Conservation (phyloP, 2,888 invertebrate genomes). For the Notocelia uddmanniana region DNA sequence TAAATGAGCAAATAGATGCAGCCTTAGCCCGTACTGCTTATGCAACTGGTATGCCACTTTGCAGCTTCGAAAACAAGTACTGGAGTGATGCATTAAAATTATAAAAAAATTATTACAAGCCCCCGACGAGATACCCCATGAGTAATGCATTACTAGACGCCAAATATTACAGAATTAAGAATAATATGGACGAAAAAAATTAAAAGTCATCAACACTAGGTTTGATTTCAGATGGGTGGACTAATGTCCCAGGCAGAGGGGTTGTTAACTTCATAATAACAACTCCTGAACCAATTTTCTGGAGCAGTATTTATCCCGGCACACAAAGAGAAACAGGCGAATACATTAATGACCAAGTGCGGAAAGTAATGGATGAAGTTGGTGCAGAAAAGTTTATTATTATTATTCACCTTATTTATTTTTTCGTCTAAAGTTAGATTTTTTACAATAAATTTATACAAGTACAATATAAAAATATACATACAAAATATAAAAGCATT, state of each 20-base stretch:
- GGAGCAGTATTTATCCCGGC: conserved; percentile 39
- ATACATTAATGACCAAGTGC: conserved; percentile 31
- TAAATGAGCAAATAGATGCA: conserved; percentile 37
- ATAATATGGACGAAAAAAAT: neutral
- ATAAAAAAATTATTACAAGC: conserved; percentile 15
- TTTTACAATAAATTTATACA: too few species aligned
- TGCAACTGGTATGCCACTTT: conserved; percentile 33
- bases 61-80: conserved; percentile 23
- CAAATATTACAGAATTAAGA: too few species aligned
- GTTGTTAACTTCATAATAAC: conserved; percentile 46
- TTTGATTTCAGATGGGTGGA: conserved; percentile 44
- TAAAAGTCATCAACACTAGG: conserved; percentile 27
- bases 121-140: neutral
- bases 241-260: conserved; percentile 41
- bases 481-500: too few species aligned
- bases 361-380: conserved; percentile 31
- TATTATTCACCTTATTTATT: too few species aligned
- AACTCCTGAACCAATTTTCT: conserved; percentile 45
- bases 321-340: conserved; percentile 14
- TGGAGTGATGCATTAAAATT: conserved; percentile 2
- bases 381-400: too few species aligned
- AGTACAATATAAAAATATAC: too few species aligned
- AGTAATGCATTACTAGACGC: neutral
- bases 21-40: conserved; percentile 43
- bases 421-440: too few species aligned